Evolutionary conservation across 2,113 vertebrate genomes (phyloP).

Genomic region (Oophaga pumilio): DNA sequence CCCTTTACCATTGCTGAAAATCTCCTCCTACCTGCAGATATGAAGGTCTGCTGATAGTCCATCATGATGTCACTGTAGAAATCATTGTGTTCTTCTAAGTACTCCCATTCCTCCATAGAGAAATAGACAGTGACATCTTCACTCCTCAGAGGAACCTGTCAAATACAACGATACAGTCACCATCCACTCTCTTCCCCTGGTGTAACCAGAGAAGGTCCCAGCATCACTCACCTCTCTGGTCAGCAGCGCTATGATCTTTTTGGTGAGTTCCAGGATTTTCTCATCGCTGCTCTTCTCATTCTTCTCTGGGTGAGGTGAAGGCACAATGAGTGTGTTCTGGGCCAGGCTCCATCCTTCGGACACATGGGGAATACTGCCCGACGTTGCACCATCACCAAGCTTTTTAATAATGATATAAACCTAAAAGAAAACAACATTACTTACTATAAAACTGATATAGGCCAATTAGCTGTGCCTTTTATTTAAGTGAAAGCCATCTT

Average conservation of each 20-base stretch:
- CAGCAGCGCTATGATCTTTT: slow-evolving; percentile 20
- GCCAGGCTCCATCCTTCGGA: not conserved
- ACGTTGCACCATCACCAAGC: not conserved
- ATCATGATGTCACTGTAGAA: not conserved
- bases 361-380: not conserved
- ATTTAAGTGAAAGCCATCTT: too few relatives aligned
- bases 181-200: not conserved
- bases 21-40: not conserved
- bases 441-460: too few relatives aligned
- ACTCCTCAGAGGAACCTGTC: not conserved
- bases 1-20: not conserved
- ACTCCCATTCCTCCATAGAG: not conserved
- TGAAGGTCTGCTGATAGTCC: not conserved
- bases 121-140: not conserved
- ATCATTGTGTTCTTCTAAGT: not conserved
- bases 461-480: too few relatives aligned
- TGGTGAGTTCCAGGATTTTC: slow-evolving; percentile 8
- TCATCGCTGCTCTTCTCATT: not conserved
- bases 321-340: not conserved
- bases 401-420: slow-evolving; percentile 19
- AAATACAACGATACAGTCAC: not conserved
- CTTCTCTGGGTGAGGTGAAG: not conserved
- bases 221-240: not conserved
- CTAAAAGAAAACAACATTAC: not conserved
- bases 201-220: not conserved